Base-by-base conservation (phyloP, 2,888 invertebrate species). In the Leucophora obtusa region DNA sequence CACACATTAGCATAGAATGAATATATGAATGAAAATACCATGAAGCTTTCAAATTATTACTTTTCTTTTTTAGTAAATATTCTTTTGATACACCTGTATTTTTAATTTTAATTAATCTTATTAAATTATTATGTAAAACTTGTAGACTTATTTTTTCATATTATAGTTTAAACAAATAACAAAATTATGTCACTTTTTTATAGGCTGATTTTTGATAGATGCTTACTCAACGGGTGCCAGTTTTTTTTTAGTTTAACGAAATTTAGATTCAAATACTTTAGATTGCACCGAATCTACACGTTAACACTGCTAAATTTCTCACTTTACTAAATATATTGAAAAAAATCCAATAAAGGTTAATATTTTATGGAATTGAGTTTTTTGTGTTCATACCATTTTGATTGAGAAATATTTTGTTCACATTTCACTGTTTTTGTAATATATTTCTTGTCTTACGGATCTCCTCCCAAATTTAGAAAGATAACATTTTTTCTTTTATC, bases 151-250 rank as follows among this genome's bases (percentile, higher is more conserved):
- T 10, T 43, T 24, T 54, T 68, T 24, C 28, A 14, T 43, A 38
- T 47, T 33, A 24, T 65, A 10, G 18, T 50, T 63, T 24, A 14
- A 21, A 47, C 51, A 43, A n/a, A 24, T 9, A 28, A 28, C 7
- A 70, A 43, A 53, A 69, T 79, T 74, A 74, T 70, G 69, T 74
- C 69, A 79, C 69, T 58, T 63, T 62, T 63, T 47, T 50, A 14
- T 51, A 17, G 10, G 4, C n/a, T 17, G 1, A 1, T 53, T 72
- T 68, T 72, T 58, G 24, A 56, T 47, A 18, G 24, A 70, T 60
- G 54, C 84, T 83, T 84, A 84, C 84, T 84, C 79, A 70, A 84
- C 82, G 50, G 84, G 84, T 77, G 84, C 81, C 84, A 84, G 83
- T 71, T 79, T 77, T 60, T 35, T 24, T 15, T 38, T 14, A 38